These are phyloP conservation scores for Hermetia illucens DNA, from an alignment of 1,140 invertebrate species.

Conservation along the genomic window DNA sequence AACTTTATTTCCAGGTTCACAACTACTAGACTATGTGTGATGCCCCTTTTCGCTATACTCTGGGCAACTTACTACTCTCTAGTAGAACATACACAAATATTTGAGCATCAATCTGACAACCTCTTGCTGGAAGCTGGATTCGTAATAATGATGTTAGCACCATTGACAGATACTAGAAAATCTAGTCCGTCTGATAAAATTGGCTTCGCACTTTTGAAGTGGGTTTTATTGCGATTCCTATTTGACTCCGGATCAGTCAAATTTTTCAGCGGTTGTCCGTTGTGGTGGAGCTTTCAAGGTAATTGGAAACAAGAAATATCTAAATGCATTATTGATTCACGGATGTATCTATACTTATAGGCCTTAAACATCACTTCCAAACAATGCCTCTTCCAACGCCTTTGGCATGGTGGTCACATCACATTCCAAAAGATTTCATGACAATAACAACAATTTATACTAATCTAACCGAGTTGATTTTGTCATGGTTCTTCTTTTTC, in stretches of 20 bases:
- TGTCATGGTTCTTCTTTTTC: slow-evolving; percentile 69
- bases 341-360: slow-evolving; percentile 41
- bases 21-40: slow-evolving; percentile 44
- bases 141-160: slow-evolving; percentile 56
- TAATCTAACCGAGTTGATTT: slow-evolving; percentile 50
- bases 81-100: slow-evolving; percentile 63
- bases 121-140: slow-evolving; percentile 65
- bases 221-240: slow-evolving; percentile 66
- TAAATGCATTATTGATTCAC: too few relatives aligned
- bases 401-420: slow-evolving; percentile 53
- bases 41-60: slow-evolving; percentile 46
- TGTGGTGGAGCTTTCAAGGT: slow-evolving; percentile 74
- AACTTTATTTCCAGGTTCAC: slow-evolving; percentile 39
- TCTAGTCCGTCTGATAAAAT: slow-evolving; percentile 35
- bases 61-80: slow-evolving; percentile 65
- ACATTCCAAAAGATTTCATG: slow-evolving; percentile 52
- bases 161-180: slow-evolving; percentile 35
- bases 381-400: slow-evolving; percentile 57
- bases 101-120: slow-evolving; percentile 62
- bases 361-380: slow-evolving; percentile 60
- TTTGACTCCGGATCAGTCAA: slow-evolving; percentile 65
- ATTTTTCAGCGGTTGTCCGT: slow-evolving; percentile 56
- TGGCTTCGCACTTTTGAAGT: slow-evolving; percentile 57
- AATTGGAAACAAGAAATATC: too few relatives aligned
- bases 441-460: slow-evolving; percentile 44